A percentile compares a stretch with the other conserved stretches of the same genome.
These are phyloP conservation scores for Tipula lateralis DNA, from an alignment of 2,888 invertebrate genomes.

Conservation along the genomic window DNA sequence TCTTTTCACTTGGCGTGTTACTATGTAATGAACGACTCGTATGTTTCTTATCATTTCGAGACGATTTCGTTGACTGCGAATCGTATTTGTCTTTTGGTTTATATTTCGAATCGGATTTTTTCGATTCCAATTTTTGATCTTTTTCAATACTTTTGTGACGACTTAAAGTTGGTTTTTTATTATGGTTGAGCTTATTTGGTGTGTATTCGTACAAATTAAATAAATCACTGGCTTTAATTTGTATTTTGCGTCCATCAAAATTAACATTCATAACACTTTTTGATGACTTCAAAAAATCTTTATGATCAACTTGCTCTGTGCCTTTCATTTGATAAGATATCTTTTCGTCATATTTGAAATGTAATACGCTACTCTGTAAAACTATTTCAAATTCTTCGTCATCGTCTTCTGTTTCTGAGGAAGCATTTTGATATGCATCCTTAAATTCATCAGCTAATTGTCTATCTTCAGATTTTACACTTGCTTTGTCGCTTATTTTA, in stretches of 20 bases:
- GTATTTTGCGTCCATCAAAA: background rate
- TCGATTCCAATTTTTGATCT: background rate
- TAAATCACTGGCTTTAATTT: background rate
- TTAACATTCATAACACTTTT: background rate
- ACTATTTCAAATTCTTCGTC: background rate
- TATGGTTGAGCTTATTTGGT: background rate
- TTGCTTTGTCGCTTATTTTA: background rate
- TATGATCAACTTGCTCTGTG: too few species aligned
- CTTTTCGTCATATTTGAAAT: background rate
- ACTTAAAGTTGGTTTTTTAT: background rate
- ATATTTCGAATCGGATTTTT: background rate
- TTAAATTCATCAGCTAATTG: background rate
- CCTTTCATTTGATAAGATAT: background rate
- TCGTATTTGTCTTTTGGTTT: background rate
- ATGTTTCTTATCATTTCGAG: background rate
- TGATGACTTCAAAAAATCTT: too few species aligned
- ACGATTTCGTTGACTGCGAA: background rate
- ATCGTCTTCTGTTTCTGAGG: background rate
- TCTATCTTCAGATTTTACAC: background rate
- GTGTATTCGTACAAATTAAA: background rate
- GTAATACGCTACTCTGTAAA: background rate
- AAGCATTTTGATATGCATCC: background rate
- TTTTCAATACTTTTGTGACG: background rate
- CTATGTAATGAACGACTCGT: background rate
- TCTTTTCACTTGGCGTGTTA: background rate